Conservation (phyloP, 2,113 vertebrate genomes). For the Coracopsis vasa region DNA sequence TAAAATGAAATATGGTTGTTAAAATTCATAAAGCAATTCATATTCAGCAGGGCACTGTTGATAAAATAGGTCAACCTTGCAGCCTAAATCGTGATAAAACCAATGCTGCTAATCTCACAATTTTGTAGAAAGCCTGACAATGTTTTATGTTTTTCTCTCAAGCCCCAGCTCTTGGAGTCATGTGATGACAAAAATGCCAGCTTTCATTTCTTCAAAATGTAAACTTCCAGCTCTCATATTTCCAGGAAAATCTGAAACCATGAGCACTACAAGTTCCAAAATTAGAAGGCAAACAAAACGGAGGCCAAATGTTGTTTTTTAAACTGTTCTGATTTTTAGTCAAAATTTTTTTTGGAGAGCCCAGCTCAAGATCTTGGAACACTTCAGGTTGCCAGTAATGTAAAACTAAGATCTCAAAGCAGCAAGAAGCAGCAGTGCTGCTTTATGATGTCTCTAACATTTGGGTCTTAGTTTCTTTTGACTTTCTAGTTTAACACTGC, state of each 20-base stretch:
- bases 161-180: constrained; percentile 52
- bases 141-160: constrained; percentile 46
- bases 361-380: constrained; percentile 32
- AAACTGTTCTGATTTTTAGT: constrained; percentile 64
- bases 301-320: constrained; percentile 63
- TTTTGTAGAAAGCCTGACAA: constrained; percentile 46
- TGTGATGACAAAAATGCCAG: constrained; percentile 61
- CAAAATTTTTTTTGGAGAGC: constrained; percentile 48
- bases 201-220: constrained; percentile 60
- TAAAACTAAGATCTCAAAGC: constrained; percentile 22
- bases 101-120: constrained; percentile 28
- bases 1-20: constrained; percentile 45
- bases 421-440: neutral
- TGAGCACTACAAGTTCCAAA: constrained; percentile 48
- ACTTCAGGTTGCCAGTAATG: constrained; percentile 35
- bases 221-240: constrained; percentile 60
- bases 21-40: constrained; percentile 55
- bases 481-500: neutral
- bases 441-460: neutral
- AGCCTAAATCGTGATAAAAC: constrained; percentile 50
- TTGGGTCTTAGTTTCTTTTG: neutral
- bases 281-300: constrained; percentile 65
- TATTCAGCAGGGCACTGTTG: constrained; percentile 47
- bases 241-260: constrained; percentile 62
- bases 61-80: constrained; percentile 52